Evolutionary conservation across 2,888 invertebrate genomes (phyloP).

Genomic region (Timema podura): DNA sequence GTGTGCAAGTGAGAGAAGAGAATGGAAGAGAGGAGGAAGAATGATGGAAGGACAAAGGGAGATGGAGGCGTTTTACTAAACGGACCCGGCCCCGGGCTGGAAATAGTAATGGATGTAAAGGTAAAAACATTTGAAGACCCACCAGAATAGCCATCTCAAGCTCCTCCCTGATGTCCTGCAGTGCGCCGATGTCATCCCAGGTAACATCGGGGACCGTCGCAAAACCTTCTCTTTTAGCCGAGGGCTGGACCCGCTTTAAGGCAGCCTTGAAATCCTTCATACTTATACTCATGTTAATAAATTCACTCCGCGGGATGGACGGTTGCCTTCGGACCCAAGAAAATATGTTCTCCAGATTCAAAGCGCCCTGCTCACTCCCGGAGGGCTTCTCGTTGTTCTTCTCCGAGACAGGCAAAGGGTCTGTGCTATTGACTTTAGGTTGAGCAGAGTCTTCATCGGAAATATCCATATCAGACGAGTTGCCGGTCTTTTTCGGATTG

Average conservation of each 20-base stretch:
- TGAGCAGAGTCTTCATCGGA: constrained; percentile 16
- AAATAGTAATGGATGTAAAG: too few relatives aligned
- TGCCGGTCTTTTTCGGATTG: constrained; percentile 28
- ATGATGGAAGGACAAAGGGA: too few relatives aligned
- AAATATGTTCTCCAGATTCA: constrained; percentile 49
- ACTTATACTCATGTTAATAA: constrained; percentile 62
- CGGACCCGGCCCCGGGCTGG: too few relatives aligned
- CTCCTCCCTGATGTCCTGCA: constrained; percentile 82
- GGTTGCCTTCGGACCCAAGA: constrained; percentile 61
- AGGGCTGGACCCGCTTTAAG: constrained; percentile 80
- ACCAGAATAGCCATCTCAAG: constrained; percentile 84
- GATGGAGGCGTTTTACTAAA: too few relatives aligned
- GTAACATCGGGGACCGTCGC: constrained; percentile 95
- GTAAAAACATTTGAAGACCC: constrained; percentile 34
- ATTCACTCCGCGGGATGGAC: constrained; percentile 58
- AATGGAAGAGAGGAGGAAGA: too few relatives aligned
- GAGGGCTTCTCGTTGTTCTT: background rate
- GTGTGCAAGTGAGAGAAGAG: too few relatives aligned
- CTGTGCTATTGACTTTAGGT: background rate
- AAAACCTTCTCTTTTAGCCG: constrained; percentile 94
- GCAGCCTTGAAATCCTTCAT: constrained; percentile 75
- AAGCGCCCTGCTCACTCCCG: background rate
- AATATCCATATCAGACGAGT: constrained; percentile 9
- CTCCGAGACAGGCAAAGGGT: constrained; percentile 3
- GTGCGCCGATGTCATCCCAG: constrained; percentile 95